Evolutionary conservation across 2,113 vertebrate genomes (phyloP), one percentile per base, ranked within the genome.

Genomic region (Rhynchomys soricoides): DNA sequence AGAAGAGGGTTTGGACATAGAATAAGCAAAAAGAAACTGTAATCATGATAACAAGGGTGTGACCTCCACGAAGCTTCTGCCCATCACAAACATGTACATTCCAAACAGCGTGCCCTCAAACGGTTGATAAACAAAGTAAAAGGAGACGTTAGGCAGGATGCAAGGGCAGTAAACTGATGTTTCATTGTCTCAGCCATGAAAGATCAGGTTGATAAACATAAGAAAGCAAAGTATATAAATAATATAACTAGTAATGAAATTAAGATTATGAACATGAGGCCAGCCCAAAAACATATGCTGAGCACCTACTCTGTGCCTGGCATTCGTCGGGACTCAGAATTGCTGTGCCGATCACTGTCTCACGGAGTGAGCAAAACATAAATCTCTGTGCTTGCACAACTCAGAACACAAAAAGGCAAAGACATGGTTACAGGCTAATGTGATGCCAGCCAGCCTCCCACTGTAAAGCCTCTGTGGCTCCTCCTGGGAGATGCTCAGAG

Each of bases 401-500:
- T 90, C 64, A 31, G 17, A 40, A 8, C 52, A 66, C 13, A 31
- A 62, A 31, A 70, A 82, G 37, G 43, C 68, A 92, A 43, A 81
- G 64, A 4, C 7, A 1, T 7, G 57, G 52, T n/a, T 13, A 4
- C 7, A 26, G 79, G n/a, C 40, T 78, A 34, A 92, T 13, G 66
- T 16, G n/a, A 48, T 13, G 26, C 22, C 21, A 29, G n/a, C 59
- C 73, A 82, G 40, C 26, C 71, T 87, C 73, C 74, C 52, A 52
- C 13, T 21, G n/a, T 6, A 43, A 57, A 75, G 21, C 40, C 87
- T 43, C 62, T 37, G 31, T 94, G 34, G 92, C 81, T 83, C 74
- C 82, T 93, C 40, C 75, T 5, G 70, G 90, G 45, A 87, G 26
- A 87, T 34, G n/a, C 68, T 52, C 74, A 50, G 77, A 94, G 89